These are phyloP conservation scores for Dipodomys stephensi DNA, from an alignment of 2,113 vertebrate species.

Conservation along the genomic window DNA sequence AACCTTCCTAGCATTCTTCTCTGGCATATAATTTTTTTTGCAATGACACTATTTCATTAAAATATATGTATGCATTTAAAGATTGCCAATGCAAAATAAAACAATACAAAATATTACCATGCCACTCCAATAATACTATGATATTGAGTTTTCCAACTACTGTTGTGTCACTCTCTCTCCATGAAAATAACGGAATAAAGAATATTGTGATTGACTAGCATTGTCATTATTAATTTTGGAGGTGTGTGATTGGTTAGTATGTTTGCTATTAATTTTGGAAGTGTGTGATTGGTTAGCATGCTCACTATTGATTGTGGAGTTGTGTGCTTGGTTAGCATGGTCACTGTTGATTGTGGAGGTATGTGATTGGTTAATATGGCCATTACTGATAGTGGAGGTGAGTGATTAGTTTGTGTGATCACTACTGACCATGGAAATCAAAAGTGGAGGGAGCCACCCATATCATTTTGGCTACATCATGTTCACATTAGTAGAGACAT, in stretches of 20 bases:
- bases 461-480: neutral
- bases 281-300: no score
- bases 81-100: neutral
- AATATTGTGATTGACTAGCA: no score
- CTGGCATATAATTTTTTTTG: neutral
- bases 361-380: no score
- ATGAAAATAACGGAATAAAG: neutral
- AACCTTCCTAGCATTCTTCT: neutral
- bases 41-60: neutral
- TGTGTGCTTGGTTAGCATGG: no score
- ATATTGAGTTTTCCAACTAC: neutral
- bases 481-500: conserved; percentile 17
- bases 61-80: neutral
- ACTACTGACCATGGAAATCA: neutral
- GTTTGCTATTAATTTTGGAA: no score
- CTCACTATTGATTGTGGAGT: no score
- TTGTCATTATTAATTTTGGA: no score
- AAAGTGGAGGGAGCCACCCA: neutral
- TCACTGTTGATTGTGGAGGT: no score
- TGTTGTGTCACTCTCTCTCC: neutral
- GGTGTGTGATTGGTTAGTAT: no score
- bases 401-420: neutral
- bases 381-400: no score
- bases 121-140: neutral
- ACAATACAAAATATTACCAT: neutral